Evolutionary conservation across 2,797 vertebrate species (phyloP).

Genomic region (Echiichthys vipera): DNA sequence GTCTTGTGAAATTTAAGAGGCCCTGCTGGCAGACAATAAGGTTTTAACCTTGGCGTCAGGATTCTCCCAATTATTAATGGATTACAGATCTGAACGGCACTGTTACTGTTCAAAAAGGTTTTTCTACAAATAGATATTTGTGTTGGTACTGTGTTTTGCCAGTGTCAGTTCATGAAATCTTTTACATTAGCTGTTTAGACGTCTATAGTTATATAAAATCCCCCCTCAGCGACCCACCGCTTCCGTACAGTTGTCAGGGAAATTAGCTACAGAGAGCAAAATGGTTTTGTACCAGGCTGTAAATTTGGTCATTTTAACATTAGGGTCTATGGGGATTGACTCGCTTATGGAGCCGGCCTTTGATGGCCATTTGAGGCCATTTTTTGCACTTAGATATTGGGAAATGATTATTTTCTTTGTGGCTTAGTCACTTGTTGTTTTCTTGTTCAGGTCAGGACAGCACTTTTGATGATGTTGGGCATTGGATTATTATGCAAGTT

Average conservation of each 20-base stretch:
- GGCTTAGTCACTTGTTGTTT: neutral
- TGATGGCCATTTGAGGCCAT: too few species aligned
- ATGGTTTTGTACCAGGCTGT: too few species aligned
- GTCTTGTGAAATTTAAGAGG: slow-evolving; percentile 79
- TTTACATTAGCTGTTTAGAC: slow-evolving; percentile 5
- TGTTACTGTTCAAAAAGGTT: slow-evolving; percentile 17
- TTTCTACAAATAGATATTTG: slow-evolving; percentile 18
- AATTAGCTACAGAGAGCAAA: too few species aligned
- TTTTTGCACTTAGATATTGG: too few species aligned
- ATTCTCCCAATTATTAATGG: slow-evolving; percentile 52
- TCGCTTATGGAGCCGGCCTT: too few species aligned
- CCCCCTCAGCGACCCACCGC: too few species aligned
- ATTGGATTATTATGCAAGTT: slow-evolving; percentile 15
- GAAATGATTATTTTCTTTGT: too few species aligned
- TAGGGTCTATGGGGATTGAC: too few species aligned
- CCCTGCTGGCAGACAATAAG: slow-evolving; percentile 59
- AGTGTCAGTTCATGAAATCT: neutral
- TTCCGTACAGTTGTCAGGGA: too few species aligned
- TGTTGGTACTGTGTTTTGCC: slow-evolving; percentile 11
- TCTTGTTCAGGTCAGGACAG: slow-evolving; percentile 8
- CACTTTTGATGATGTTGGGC: neutral
- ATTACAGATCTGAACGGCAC: slow-evolving; percentile 43
- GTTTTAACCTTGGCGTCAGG: slow-evolving; percentile 69
- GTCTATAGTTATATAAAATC: too few species aligned
- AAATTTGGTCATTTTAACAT: too few species aligned